Evolutionary conservation across 2,113 vertebrate genomes (phyloP).

Genomic region (Eublepharis macularius): DNA sequence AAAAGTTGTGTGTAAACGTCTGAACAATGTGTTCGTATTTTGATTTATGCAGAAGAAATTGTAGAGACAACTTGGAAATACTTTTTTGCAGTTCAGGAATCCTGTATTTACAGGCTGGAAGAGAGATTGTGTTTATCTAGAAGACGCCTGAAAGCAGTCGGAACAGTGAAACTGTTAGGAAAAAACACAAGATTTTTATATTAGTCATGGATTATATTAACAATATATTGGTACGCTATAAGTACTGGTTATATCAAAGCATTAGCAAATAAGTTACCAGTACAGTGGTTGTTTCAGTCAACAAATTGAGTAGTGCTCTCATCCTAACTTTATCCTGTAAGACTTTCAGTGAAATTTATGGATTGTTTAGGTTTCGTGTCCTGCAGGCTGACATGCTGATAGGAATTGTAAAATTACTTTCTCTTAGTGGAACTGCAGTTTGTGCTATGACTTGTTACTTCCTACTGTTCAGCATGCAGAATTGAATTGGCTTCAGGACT

Average conservation of each 20-base stretch:
- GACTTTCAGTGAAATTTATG: not conserved
- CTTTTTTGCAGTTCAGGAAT: not conserved
- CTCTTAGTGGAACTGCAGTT: not conserved
- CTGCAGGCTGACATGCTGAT: not conserved
- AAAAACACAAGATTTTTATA: not conserved
- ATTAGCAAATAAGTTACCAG: not conserved
- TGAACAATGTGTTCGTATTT: not conserved
- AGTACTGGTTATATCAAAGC: not conserved
- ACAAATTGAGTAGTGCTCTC: not conserved
- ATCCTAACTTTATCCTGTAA: not conserved
- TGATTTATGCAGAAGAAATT: not conserved
- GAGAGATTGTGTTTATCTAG: not conserved
- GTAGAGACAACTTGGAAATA: not conserved
- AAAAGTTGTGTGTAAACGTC: not conserved
- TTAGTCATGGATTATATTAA: not conserved
- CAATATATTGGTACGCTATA: not conserved
- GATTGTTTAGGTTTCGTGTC: not conserved
- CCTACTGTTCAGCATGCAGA: not conserved
- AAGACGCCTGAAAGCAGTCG: not conserved
- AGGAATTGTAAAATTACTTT: not conserved
- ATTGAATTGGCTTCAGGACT: not conserved
- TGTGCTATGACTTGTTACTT: not conserved
- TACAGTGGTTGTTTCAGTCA: not conserved
- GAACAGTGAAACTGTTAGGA: not conserved
- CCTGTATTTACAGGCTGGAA: not conserved